phyloP scores from a whole-genome alignment of 2,113 vertebrate species.

The Natator depressus region DNA sequence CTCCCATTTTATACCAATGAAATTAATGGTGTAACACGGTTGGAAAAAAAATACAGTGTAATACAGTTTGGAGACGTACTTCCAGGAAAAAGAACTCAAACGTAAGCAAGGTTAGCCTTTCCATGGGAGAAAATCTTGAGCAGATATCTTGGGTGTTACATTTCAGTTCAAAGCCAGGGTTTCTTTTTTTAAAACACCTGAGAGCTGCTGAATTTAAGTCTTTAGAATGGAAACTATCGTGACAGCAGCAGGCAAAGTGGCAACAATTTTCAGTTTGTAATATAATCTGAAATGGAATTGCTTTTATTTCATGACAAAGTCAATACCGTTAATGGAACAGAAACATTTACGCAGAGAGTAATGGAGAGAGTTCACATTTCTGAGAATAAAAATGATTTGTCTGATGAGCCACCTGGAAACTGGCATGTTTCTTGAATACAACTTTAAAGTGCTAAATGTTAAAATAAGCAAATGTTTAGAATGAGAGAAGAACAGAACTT shows the following conservation, averaged over 20 bases:
- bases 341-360: constrained; percentile 49
- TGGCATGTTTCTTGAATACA: neutral
- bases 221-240: constrained; percentile 46
- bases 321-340: constrained; percentile 60
- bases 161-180: constrained; percentile 1
- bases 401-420: neutral
- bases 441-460: neutral
- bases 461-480: constrained; percentile 5
- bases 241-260: constrained; percentile 48
- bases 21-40: neutral
- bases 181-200: neutral
- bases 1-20: neutral
- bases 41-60: constrained; percentile 23
- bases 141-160: neutral
- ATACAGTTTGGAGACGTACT: neutral
- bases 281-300: constrained; percentile 69
- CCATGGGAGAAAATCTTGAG: neutral
- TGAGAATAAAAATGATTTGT: constrained; percentile 44
- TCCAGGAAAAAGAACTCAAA: neutral
- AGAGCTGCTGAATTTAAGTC: constrained; percentile 45
- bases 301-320: constrained; percentile 48
- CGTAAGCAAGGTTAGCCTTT: neutral
- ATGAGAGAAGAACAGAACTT: neutral
- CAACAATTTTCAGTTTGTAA: constrained; percentile 53
- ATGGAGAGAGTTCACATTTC: constrained; percentile 12